Evolutionary conservation across 2,797 vertebrate species (phyloP), one percentile per base, ranked within the genome.

Genomic region (Paguma larvata): DNA sequence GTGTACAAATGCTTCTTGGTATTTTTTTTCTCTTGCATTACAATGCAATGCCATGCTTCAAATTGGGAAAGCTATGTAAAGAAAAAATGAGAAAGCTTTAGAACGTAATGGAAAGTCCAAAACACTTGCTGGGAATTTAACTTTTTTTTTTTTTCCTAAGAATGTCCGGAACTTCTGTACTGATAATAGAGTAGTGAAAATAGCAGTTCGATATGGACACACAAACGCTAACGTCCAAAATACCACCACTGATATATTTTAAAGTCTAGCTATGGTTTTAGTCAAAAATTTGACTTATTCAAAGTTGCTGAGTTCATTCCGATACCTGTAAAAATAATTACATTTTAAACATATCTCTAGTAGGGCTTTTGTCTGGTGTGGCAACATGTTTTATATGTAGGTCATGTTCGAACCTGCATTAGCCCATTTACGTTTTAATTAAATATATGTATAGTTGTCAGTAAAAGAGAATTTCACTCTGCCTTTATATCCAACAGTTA

Each of bases 381-480:
- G 95, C 97, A 98, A 97, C 85, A 96, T 94, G 92, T 98, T 98
- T 98, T 97, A 98, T 95, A 92, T 96, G 95, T 97, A 98, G 96
- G 93, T 96, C 95, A 97, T 94, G 92, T 98, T 94, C 98, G 98
- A 97, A 98, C 92, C 97, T 98, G 93, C 94, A 97, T 95, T 97
- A 97, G 85, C 97, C 98, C 97, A 97, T 97, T 97, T 90, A 97
- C 88, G 98, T 98, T 98, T 98, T 98, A 98, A 98, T 98, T 98
- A 98, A 98, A 98, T 51, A 84, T 38, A 92, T 46, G 44, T 4
- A 75, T 97, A 97, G 97, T 98, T 98, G 98, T 97, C 97, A 98
- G 97, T 98, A 98, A 98, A 98, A 98, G 72, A 46, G 72, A 94
- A 75, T 13, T 13, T 91, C 34, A 53, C 10, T n/a, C 41, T 92